Conservation (phyloP, 2,113 vertebrate species). For the Hippocampus barbouri region DNA sequence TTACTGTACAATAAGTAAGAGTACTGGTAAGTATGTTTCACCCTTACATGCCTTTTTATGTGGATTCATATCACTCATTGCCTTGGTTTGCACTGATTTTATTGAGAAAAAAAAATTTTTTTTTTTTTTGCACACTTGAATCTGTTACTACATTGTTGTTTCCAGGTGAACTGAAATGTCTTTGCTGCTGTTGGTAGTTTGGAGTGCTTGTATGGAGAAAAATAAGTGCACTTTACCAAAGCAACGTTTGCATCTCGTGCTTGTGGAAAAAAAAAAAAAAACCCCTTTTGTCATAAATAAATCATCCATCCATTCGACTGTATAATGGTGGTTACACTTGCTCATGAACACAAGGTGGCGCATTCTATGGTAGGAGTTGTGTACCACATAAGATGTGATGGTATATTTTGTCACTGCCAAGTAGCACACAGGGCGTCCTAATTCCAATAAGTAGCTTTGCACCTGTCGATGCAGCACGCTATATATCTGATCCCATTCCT, state of each 20-base stretch:
- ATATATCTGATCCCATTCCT: constrained; percentile 11
- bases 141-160: constrained; percentile 9
- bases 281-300: background rate
- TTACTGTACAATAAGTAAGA: constrained; percentile 8
- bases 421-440: background rate
- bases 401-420: background rate
- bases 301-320: background rate
- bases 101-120: constrained; percentile 20
- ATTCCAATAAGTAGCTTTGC: background rate
- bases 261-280: background rate
- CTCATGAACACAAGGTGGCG: constrained; percentile 52
- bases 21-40: constrained; percentile 21
- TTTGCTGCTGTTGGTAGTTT: background rate
- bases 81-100: constrained; percentile 43
- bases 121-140: constrained; percentile 21
- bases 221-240: background rate
- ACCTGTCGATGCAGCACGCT: background rate
- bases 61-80: constrained; percentile 15
- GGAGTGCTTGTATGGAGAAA: background rate
- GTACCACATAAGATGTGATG: background rate
- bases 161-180: constrained; percentile 6
- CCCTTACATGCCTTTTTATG: constrained; percentile 3
- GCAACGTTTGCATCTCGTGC: background rate
- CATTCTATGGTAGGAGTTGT: background rate
- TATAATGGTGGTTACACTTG: background rate